Percentiles rank a stretch among this genome's conserved stretches.
These are phyloP conservation scores for Dascyllus trimaculatus DNA, from an alignment of 2,113 vertebrate genomes.

Conservation along the genomic window DNA sequence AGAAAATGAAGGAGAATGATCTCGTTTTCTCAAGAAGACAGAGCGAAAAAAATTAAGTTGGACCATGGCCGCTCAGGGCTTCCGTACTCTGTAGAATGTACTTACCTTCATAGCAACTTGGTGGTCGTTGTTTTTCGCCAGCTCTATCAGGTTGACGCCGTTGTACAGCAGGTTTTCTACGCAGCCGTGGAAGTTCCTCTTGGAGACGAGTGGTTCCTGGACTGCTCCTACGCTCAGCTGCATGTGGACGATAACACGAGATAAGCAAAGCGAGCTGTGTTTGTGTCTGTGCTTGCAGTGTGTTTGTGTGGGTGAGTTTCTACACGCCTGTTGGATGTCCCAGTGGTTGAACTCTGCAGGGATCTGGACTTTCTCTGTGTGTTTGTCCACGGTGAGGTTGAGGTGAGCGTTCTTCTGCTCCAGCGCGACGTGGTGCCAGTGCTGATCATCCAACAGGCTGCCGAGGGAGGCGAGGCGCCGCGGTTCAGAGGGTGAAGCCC, in stretches of 20 bases:
- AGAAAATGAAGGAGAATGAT: too few relatives aligned
- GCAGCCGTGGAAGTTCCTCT: constrained; percentile 91
- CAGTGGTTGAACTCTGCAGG: constrained; percentile 87
- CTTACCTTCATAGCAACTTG: constrained; percentile 87
- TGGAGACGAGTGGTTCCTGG: constrained; percentile 74
- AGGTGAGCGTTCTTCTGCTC: constrained; percentile 86
- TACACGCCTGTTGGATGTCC: constrained; percentile 90
- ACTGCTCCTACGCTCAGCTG: constrained; percentile 93
- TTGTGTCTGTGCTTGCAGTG: rapidly evolving
- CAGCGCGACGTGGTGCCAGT: constrained; percentile 92
- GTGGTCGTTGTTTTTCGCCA: constrained; percentile 80
- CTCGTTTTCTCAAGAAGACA: too few relatives aligned
- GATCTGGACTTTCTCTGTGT: constrained; percentile 85
- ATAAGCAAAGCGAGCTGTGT: not conserved
- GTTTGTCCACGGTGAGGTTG: constrained; percentile 95
- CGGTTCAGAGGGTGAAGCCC: constrained; percentile 71
- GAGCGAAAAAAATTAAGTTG: too few relatives aligned
- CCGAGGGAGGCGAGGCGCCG: constrained; percentile 85
- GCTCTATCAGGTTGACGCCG: constrained; percentile 87
- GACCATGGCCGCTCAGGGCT: too few relatives aligned
- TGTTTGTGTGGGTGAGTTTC: not conserved
- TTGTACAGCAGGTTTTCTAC: constrained; percentile 94
- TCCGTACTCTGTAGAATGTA: constrained; percentile 5
- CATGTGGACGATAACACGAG: not conserved
- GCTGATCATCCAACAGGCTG: constrained; percentile 95